Evolutionary conservation across 2,797 vertebrate species (phyloP).

Genomic region (Pitangus sulphuratus): DNA sequence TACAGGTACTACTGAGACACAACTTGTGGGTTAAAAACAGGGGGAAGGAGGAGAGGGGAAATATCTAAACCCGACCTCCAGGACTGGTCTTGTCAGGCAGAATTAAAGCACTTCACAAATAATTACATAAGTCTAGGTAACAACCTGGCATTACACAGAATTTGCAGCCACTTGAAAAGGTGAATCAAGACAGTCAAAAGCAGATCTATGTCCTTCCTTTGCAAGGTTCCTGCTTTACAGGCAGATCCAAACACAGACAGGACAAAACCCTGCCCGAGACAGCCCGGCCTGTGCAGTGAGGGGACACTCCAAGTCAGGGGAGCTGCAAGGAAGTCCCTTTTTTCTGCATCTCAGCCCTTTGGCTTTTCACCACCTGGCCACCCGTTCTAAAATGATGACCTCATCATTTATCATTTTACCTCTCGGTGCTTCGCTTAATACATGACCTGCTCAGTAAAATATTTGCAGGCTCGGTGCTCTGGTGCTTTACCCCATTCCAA

Average conservation of each 20-base stretch:
- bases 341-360: constrained; percentile 31
- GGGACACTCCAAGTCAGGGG: not conserved
- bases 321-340: constrained; percentile 37
- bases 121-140: not conserved
- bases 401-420: constrained; percentile 76
- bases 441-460: constrained; percentile 89
- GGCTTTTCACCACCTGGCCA: constrained; percentile 69
- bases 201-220: not conserved
- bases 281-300: not conserved
- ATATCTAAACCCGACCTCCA: not conserved
- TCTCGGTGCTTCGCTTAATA: constrained; percentile 71
- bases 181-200: not conserved
- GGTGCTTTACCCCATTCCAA: constrained; percentile 90
- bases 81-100: not conserved
- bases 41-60: not conserved
- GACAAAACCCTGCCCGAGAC: not conserved
- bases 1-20: not conserved
- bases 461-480: constrained; percentile 92
- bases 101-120: not conserved
- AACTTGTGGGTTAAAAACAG: not conserved
- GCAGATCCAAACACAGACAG: not conserved
- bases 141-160: not conserved
- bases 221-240: not conserved
- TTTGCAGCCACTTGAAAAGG: not conserved
- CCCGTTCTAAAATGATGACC: constrained; percentile 55